Conservation (phyloP, 1,140 invertebrate genomes). For the Hycleus phaleratus region DNA sequence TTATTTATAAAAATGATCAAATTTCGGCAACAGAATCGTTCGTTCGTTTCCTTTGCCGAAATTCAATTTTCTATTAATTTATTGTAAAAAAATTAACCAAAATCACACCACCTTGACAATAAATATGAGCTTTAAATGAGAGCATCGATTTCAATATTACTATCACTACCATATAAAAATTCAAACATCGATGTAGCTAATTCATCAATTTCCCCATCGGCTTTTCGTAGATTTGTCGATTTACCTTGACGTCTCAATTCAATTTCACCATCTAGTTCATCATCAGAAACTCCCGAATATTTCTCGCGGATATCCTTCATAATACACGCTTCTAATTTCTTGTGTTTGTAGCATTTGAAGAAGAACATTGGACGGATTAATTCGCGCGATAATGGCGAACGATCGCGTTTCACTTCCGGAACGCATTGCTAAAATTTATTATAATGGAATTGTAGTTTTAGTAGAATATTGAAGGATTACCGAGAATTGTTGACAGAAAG, state of each 20-base stretch:
- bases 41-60: too few relatives aligned
- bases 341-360: conserved; percentile 63
- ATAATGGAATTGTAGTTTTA: not conserved
- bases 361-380: conserved; percentile 58
- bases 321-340: conserved; percentile 59
- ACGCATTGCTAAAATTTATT: conserved; percentile 51
- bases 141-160: conserved; percentile 44
- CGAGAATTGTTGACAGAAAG: conserved; percentile 58
- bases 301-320: conserved; percentile 60
- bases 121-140: conserved; percentile 2
- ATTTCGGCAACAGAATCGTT: too few relatives aligned
- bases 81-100: too few relatives aligned
- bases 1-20: too few relatives aligned
- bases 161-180: conserved; percentile 46
- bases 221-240: conserved; percentile 24
- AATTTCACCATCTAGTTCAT: conserved; percentile 47
- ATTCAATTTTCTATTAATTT: too few relatives aligned
- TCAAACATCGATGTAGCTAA: conserved; percentile 49
- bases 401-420: conserved; percentile 53
- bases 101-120: not conserved
- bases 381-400: conserved; percentile 51
- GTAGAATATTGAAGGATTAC: conserved; percentile 37
- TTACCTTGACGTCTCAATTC: conserved; percentile 44
- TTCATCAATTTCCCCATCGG: conserved; percentile 45
- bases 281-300: conserved; percentile 45